These are phyloP conservation scores for Sycobia sp. DNA, from an alignment of 1,140 invertebrate genomes.

Conservation along the genomic window DNA sequence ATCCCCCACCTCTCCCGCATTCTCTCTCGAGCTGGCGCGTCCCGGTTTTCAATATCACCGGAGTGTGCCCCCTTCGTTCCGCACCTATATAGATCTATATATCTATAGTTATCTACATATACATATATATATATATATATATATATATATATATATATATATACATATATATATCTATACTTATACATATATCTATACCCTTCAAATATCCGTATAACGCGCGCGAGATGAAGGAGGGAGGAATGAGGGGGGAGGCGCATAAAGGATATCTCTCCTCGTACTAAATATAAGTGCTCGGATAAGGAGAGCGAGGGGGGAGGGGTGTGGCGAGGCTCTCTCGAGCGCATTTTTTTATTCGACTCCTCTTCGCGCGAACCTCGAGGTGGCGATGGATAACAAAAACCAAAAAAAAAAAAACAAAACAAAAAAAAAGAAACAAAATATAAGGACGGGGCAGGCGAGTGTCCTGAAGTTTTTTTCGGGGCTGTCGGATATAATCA, in stretches of 20 bases:
- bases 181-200: slow-evolving; percentile 19
- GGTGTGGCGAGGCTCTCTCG: neutral
- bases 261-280: slow-evolving; percentile 51
- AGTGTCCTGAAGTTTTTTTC: slow-evolving; percentile 46
- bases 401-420: slow-evolving; percentile 4
- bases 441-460: slow-evolving; percentile 9
- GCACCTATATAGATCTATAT: too few relatives aligned
- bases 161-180: too few relatives aligned
- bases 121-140: too few relatives aligned
- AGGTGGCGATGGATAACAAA: slow-evolving; percentile 37
- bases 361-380: slow-evolving; percentile 25
- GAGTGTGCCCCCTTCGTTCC: slow-evolving; percentile 39
- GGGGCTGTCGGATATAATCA: slow-evolving; percentile 59
- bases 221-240: too few relatives aligned
- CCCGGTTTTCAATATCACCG: slow-evolving; percentile 53
- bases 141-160: too few relatives aligned
- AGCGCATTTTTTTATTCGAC: slow-evolving; percentile 52
- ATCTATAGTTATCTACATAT: too few relatives aligned
- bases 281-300: slow-evolving; percentile 59
- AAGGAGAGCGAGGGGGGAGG: slow-evolving; percentile 38
- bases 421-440: too few relatives aligned
- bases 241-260: slow-evolving; percentile 33
- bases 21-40: slow-evolving; percentile 23
- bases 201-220: too few relatives aligned
- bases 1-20: too few relatives aligned